Conservation (phyloP, 2,888 invertebrate species). For the Epinotia bilunana region DNA sequence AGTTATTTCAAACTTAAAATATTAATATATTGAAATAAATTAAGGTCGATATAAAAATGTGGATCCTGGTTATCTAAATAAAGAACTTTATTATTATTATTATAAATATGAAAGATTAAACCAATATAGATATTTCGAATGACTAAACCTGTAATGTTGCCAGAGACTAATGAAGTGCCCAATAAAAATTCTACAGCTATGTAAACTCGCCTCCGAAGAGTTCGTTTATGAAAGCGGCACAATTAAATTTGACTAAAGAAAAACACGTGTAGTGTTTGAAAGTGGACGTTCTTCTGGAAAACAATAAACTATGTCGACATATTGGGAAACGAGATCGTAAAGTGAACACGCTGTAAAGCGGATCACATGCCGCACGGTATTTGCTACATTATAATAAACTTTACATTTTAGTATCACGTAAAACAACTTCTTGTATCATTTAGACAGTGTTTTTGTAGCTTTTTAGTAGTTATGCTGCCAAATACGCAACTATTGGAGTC, state of each 20-base stretch:
- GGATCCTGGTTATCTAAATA: too few species aligned
- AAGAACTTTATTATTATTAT: too few species aligned
- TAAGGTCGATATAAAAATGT: background rate
- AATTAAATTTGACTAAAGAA: slow-evolving; percentile 33
- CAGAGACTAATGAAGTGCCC: slow-evolving; percentile 12
- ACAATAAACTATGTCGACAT: slow-evolving; percentile 42
- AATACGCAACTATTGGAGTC: too few species aligned
- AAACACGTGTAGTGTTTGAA: slow-evolving; percentile 38
- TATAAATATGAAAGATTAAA: background rate
- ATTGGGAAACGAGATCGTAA: slow-evolving; percentile 38
- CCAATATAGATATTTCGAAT: background rate
- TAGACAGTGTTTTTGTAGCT: background rate
- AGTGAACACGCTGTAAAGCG: slow-evolving; percentile 26
- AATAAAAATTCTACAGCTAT: slow-evolving; percentile 18
- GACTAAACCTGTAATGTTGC: slow-evolving; percentile 1
- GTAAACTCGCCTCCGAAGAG: background rate
- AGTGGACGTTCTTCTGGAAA: slow-evolving; percentile 33
- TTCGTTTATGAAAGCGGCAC: slow-evolving; percentile 13
- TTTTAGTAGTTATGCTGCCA: background rate
- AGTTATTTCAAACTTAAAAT: background rate
- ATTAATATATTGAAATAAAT: background rate
- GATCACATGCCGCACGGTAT: slow-evolving; percentile 4
- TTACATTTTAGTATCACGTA: slow-evolving; percentile 7
- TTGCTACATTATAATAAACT: slow-evolving; percentile 13
- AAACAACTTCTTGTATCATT: background rate